Conservation (phyloP, 2,113 vertebrate species). For the Origma solitaria region DNA sequence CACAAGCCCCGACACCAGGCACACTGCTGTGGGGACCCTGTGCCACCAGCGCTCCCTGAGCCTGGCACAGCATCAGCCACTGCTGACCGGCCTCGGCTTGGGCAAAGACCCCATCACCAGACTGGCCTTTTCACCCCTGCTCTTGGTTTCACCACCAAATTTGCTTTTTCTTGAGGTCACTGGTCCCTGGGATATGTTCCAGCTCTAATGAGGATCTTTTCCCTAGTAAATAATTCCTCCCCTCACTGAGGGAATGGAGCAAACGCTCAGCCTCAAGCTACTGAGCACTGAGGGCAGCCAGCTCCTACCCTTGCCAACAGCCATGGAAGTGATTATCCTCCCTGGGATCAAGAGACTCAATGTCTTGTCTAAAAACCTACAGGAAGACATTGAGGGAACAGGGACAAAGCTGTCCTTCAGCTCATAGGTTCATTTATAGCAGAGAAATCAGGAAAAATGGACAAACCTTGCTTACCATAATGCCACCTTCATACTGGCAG, state of each 20-base stretch:
- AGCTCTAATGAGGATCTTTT: constrained; percentile 42
- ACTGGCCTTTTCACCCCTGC: constrained; percentile 3
- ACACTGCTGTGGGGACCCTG: not conserved
- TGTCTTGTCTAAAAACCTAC: constrained; percentile 21
- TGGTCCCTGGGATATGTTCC: constrained; percentile 30
- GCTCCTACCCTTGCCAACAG: constrained; percentile 26
- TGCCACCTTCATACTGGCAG: not conserved
- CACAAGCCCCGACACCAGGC: not conserved
- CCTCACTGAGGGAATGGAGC: constrained; percentile 22
- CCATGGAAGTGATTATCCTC: constrained; percentile 24
- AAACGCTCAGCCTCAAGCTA: constrained; percentile 52
- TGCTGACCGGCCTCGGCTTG: not conserved
- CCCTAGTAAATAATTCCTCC: constrained; percentile 17
- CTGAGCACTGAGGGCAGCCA: constrained; percentile 39
- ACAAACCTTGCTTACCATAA: not conserved
- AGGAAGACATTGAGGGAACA: not conserved
- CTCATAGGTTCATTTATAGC: not conserved
- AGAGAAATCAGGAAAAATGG: not conserved
- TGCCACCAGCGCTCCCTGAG: not conserved
- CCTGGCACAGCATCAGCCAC: not conserved
- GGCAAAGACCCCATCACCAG: not conserved
- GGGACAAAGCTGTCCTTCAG: constrained; percentile 29
- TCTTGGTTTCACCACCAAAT: constrained; percentile 37
- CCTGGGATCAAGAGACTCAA: constrained; percentile 12
- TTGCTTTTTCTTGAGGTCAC: not conserved